Conservation (phyloP, 2,888 invertebrate genomes). For the Mimas tiliae region DNA sequence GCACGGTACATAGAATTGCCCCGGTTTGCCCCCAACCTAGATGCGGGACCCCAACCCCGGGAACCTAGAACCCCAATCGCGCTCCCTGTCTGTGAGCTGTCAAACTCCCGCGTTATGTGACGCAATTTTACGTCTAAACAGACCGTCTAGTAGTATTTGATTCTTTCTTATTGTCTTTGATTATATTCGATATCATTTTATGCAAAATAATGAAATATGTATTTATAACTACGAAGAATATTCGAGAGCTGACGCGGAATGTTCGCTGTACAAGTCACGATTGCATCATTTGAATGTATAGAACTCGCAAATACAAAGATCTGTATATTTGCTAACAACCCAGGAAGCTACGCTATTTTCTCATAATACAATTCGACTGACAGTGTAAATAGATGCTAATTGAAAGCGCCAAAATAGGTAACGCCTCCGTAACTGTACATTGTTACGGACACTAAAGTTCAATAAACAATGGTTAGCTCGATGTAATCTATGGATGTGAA, state of each 20-base stretch:
- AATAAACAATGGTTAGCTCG: constrained; percentile 34
- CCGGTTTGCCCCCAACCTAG: too few relatives aligned
- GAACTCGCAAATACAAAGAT: neutral
- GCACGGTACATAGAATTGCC: too few relatives aligned
- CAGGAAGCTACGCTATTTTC: neutral
- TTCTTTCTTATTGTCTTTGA: too few relatives aligned
- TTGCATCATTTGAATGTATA: neutral
- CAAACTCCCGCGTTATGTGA: too few relatives aligned
- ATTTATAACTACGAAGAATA: neutral
- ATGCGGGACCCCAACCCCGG: too few relatives aligned
- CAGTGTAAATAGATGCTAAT: constrained; percentile 23
- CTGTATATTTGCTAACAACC: neutral
- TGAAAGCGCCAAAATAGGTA: constrained; percentile 34
- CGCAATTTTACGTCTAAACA: too few relatives aligned
- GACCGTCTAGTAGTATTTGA: too few relatives aligned
- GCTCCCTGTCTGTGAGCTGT: too few relatives aligned
- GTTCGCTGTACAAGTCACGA: neutral
- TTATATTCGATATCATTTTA: neutral
- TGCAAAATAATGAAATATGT: neutral
- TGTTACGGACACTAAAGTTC: constrained; percentile 42
- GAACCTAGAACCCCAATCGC: too few relatives aligned
- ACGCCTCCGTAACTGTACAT: constrained; percentile 40
- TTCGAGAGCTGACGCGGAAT: neutral
- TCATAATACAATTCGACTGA: constrained; percentile 4
- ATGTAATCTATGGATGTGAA: constrained; percentile 26